These are phyloP conservation scores for Labeo calbasu DNA, from an alignment of 2,797 vertebrate genomes.

Conservation along the genomic window DNA sequence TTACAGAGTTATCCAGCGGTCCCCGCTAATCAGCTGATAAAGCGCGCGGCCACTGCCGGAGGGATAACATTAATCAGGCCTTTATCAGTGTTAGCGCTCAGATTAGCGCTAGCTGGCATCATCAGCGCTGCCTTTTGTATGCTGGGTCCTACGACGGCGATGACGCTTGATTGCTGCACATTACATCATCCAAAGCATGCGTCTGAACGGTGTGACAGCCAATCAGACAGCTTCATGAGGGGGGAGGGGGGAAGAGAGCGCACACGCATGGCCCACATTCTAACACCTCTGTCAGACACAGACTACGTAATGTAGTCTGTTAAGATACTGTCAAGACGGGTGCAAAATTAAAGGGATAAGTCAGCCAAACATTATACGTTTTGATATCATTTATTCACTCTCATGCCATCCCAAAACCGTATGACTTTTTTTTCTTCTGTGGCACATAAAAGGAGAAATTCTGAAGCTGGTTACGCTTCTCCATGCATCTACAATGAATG, in stretches of 20 bases:
- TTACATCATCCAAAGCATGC: slow-evolving; percentile 70
- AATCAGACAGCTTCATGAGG: slow-evolving; percentile 13
- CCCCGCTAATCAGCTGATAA: slow-evolving; percentile 30
- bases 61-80: slow-evolving; percentile 33
- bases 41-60: not conserved
- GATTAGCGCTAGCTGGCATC: slow-evolving; percentile 61
- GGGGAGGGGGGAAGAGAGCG: slow-evolving; percentile 21
- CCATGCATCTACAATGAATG: not conserved
- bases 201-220: slow-evolving; percentile 56
- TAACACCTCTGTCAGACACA: slow-evolving; percentile 22
- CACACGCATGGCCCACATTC: slow-evolving; percentile 34
- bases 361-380: not conserved
- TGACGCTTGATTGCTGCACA: slow-evolving; percentile 60
- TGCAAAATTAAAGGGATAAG: slow-evolving; percentile 8
- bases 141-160: slow-evolving; percentile 31
- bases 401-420: not conserved
- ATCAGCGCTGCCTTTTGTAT: slow-evolving; percentile 52
- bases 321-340: not conserved
- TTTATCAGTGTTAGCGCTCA: slow-evolving; percentile 27
- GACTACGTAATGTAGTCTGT: slow-evolving; percentile 13
- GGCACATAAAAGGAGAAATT: not conserved
- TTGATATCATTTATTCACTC: not conserved
- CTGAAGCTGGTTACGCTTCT: not conserved
- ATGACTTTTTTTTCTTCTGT: not conserved
- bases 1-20: slow-evolving; percentile 24